Evolutionary conservation across 1,140 invertebrate genomes (phyloP).

Genomic region (Mactra quadrangularis): DNA sequence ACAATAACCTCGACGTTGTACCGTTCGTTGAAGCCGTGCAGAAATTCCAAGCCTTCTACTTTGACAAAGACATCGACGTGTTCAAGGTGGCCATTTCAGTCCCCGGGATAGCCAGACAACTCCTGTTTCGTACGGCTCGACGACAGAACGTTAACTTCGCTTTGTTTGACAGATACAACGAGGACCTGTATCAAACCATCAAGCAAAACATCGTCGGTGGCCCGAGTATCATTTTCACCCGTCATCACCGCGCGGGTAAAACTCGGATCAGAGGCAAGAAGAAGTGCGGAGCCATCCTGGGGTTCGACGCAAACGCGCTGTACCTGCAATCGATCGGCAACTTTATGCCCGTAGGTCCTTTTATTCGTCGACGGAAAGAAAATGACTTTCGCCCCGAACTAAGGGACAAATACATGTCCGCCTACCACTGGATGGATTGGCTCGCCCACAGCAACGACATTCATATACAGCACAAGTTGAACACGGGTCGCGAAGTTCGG

Average conservation of each 20-base stretch:
- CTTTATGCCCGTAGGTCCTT: slow-evolving; percentile 58
- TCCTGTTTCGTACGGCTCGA: slow-evolving; percentile 19
- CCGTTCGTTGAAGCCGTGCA: slow-evolving; percentile 42
- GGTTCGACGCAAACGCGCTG: slow-evolving; percentile 60
- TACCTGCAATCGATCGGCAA: slow-evolving; percentile 55
- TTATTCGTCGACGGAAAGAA: slow-evolving; percentile 25
- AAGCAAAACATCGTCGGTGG: slow-evolving; percentile 41
- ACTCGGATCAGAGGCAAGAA: slow-evolving; percentile 11
- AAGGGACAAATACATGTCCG: slow-evolving; percentile 10
- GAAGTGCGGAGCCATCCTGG: slow-evolving; percentile 30
- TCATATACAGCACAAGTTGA: slow-evolving; percentile 30
- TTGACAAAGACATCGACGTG: slow-evolving; percentile 46
- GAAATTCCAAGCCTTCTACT: slow-evolving; percentile 50
- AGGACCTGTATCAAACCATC: slow-evolving; percentile 26
- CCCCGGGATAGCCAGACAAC: slow-evolving; percentile 50
- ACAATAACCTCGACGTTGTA: slow-evolving; percentile 59
- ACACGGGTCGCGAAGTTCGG: slow-evolving; percentile 12
- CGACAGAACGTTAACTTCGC: slow-evolving; percentile 10
- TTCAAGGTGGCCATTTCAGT: slow-evolving; percentile 59
- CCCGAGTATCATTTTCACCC: slow-evolving; percentile 46
- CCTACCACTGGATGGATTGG: slow-evolving; percentile 44
- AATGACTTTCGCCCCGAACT: slow-evolving; percentile 40
- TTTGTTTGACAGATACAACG: slow-evolving; percentile 26
- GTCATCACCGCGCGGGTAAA: slow-evolving; percentile 14
- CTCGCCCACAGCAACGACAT: background rate